Percentiles rank a stretch among this genome's conserved stretches.
phyloP scores from a whole-genome alignment of 1,140 invertebrate genomes.

The Drosophila prosaltans region DNA sequence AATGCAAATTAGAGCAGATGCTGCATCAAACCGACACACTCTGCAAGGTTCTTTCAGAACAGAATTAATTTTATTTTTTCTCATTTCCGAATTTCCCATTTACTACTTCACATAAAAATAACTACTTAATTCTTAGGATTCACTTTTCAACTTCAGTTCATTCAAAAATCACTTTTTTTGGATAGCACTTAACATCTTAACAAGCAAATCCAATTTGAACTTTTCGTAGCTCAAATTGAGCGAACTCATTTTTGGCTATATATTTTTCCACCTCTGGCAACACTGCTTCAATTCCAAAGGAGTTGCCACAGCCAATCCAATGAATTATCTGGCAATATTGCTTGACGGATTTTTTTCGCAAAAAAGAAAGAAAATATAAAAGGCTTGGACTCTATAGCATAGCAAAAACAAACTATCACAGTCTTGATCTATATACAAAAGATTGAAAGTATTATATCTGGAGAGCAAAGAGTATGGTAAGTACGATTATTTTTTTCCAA shows the following conservation, averaged over 20 bases:
- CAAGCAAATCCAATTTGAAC: not conserved
- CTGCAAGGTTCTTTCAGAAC: no score
- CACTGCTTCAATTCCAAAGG: not conserved
- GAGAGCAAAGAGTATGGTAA: constrained; percentile 40
- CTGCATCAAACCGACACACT: no score
- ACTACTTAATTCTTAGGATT: no score
- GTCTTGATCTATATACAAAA: constrained; percentile 7
- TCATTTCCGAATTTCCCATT: no score
- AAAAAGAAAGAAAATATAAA: constrained; percentile 26
- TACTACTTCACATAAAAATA: no score
- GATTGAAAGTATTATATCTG: constrained; percentile 18
- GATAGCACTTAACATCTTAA: no score
- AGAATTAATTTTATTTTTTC: no score
- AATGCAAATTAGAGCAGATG: no score
- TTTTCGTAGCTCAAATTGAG: not conserved
- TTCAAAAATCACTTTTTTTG: no score
- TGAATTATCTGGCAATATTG: constrained; percentile 4
- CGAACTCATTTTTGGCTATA: not conserved
- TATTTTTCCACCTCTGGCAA: not conserved
- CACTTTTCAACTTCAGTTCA: no score
- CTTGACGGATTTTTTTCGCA: constrained; percentile 48
- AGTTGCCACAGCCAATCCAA: not conserved
- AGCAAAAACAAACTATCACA: not conserved
- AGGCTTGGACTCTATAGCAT: constrained; percentile 6
- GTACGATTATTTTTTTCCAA: constrained; percentile 1